Evolutionary conservation across 2,888 invertebrate genomes (phyloP).

Genomic region (Leptinotarsa tumamoca): DNA sequence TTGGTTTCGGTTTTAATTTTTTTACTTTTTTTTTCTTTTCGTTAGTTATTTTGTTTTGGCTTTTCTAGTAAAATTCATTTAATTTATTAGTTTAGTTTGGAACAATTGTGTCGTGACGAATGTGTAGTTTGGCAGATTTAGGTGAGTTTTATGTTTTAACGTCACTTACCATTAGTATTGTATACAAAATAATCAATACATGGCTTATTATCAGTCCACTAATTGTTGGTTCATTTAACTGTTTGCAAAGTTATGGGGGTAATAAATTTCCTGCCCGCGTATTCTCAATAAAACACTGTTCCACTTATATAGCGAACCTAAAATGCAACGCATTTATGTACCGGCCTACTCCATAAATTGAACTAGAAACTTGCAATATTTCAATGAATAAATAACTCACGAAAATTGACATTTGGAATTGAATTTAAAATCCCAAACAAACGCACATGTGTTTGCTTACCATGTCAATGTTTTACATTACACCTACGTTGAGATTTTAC

Average conservation of each 20-base stretch:
- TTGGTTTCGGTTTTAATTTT: constrained; percentile 58
- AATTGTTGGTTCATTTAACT: constrained; percentile 25
- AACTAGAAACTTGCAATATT: constrained; percentile 8
- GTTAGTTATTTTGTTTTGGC: constrained; percentile 57
- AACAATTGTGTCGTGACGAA: constrained; percentile 43
- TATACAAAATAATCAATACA: constrained; percentile 40
- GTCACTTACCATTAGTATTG: constrained; percentile 33
- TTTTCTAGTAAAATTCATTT: constrained; percentile 50
- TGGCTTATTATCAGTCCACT: constrained; percentile 20
- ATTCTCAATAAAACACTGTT: constrained; percentile 8
- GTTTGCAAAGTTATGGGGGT: constrained; percentile 17
- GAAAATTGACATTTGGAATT: constrained; percentile 7
- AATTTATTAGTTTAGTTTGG: constrained; percentile 40
- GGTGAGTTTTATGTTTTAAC: constrained; percentile 45
- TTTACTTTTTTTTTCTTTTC: constrained; percentile 58
- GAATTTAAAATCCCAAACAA: neutral
- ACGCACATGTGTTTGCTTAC: constrained; percentile 5
- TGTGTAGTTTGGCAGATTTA: constrained; percentile 44
- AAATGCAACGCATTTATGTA: constrained; percentile 10
- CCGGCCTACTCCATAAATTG: neutral
- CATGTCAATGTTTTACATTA: too few relatives aligned
- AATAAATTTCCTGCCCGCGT: constrained; percentile 20
- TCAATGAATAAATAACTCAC: constrained; percentile 7
- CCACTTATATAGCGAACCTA: neutral
- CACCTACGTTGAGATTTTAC: neutral